These are phyloP conservation scores for Spea bombifrons DNA, from an alignment of 2,113 vertebrate species.

Conservation along the genomic window DNA sequence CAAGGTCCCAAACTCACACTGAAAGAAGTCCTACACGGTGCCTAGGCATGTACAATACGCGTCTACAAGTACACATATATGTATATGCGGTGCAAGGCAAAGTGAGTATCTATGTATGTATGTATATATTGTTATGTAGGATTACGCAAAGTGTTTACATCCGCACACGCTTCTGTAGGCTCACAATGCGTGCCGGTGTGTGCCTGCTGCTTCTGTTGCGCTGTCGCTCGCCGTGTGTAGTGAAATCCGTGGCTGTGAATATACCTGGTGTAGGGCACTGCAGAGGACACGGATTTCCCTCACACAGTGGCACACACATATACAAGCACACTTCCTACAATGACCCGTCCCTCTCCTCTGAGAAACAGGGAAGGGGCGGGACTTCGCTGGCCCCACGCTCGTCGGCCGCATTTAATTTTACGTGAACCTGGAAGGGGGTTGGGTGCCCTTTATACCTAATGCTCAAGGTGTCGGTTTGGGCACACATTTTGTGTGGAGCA, in stretches of 20 bases:
- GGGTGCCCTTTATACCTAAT: too few species aligned
- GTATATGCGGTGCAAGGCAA: too few species aligned
- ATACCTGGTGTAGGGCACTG: constrained; percentile 27
- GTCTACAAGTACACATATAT: too few species aligned
- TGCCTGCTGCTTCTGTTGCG: neutral
- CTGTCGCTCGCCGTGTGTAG: neutral
- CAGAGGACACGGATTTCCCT: constrained; percentile 34
- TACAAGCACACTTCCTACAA: constrained; percentile 24
- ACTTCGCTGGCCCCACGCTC: neutral
- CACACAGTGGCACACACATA: constrained; percentile 33
- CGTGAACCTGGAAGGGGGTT: neutral
- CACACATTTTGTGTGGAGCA: too few species aligned
- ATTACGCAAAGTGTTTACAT: neutral
- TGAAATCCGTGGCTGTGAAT: neutral
- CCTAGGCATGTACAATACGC: neutral
- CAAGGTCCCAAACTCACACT: neutral
- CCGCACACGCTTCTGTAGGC: neutral
- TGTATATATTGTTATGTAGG: neutral
- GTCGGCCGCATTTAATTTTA: neutral
- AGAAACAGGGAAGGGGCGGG: constrained; percentile 25
- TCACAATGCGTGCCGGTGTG: neutral
- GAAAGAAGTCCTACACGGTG: neutral
- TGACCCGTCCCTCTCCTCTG: constrained; percentile 2
- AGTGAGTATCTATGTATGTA: neutral
- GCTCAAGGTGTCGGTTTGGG: too few species aligned